Conservation (phyloP, 2,113 vertebrate species). For the Neotoma lepida region DNA sequence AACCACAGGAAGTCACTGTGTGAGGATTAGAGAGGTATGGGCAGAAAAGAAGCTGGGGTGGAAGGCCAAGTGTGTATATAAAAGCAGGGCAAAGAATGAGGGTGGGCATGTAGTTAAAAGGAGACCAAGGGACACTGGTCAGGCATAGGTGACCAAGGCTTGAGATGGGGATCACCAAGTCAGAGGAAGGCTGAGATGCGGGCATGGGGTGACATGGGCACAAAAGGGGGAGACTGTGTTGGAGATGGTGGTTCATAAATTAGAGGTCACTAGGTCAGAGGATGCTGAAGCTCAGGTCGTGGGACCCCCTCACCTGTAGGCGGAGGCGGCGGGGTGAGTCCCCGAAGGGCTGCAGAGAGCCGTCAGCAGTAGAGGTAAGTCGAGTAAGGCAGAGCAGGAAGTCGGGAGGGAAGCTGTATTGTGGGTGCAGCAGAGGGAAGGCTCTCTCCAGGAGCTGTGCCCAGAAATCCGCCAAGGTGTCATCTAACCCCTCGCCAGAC, state of each 20-base stretch:
- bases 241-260: not conserved
- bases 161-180: not conserved
- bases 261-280: constrained; percentile 32
- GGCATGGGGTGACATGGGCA: not conserved
- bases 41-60: not conserved
- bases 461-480: constrained; percentile 93
- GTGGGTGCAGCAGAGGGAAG: constrained; percentile 92
- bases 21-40: not conserved
- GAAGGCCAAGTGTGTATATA: not conserved
- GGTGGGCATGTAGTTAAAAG: not conserved
- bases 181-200: not conserved
- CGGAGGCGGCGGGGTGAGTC: constrained; percentile 90
- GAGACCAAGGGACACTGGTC: constrained; percentile 9
- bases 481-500: constrained; percentile 88
- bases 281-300: constrained; percentile 43
- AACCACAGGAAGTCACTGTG: not conserved
- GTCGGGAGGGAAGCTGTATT: constrained; percentile 90
- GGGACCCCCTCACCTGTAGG: constrained; percentile 86
- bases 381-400: constrained; percentile 93
- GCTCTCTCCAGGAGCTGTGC: constrained; percentile 90
- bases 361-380: constrained; percentile 78
- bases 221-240: not conserved
- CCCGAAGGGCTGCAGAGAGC: constrained; percentile 91
- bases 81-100: not conserved
- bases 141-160: not conserved